Evolutionary conservation across 2,113 vertebrate genomes (phyloP), one percentile per base, ranked within the genome.

Genomic region (Neodontobutis hainanensis): DNA sequence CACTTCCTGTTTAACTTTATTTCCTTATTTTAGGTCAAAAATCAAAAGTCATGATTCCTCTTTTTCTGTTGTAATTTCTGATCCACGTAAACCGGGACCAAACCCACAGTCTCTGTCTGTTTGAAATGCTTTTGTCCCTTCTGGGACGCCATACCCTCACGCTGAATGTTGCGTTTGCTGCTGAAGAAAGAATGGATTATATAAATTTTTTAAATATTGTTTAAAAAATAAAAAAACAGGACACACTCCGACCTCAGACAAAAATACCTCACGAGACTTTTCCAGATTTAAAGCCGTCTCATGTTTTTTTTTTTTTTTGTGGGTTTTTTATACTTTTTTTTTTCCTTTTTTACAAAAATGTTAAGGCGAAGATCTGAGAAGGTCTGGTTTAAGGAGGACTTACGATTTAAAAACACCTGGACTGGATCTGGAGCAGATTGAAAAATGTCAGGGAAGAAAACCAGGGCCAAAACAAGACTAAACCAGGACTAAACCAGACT

Each of bases 261-360:
- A 14, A 6, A 34, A 55, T 55, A 55, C 52, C 52, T 55, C 52
- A 55, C 19, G 34, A 40, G 38, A 55, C 34, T 55, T 55, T 55
- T 55, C 11, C 36, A 36, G 12, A 14, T 38, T 55, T 55, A 14
- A n/a, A 27, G 19, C 1, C 19, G 19, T 11, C 32, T 4, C 3
- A 15, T 55, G 34, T 36, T n/a, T 4, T 38, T 55, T 36, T 14
- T 6, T 53, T 53, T 55, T 5, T 55, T 36, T 3, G 12, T 7
- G 36, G 36, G 36, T 55, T 55, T 55, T 55, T 7, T 55, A 55
- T 34, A 1, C 0, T 38, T 55, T 35, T 55, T 53, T 14, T 55
- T 55, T 55, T 11, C n/a, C 52, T 36, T 55, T n/a, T n/a, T n/a
- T n/a, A n/a, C n/a, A n/a, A n/a, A n/a, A n/a, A n/a, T n/a, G n/a